Base-by-base conservation (phyloP, 2,888 invertebrate genomes). In the Nudaria mundana region DNA sequence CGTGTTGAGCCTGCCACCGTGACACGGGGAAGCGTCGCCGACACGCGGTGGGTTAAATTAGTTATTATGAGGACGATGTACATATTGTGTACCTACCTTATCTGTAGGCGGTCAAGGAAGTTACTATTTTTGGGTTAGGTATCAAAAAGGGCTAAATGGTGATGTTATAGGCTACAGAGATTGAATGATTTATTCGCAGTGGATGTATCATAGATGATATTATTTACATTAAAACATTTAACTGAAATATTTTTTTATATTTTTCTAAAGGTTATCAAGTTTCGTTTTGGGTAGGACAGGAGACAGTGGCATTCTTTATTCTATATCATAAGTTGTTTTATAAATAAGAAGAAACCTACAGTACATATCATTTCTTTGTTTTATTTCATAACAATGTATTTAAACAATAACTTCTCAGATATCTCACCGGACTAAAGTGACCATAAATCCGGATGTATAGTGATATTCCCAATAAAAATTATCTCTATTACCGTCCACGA, bases 381-480 rank as follows among this genome's bases (percentile, higher is more conserved):
- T 44, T 41, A 42, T 41, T 42, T 43, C 34, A 33, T 41, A 47
- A 20, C 15, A 39, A 26, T 32, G 37, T 33, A 20, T 31, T 40
- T 34, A 48, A 14, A 53, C 41, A 48, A 53, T 44, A 50, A 42
- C 41, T 51, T 52, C 59, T 64, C 63, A 42, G 35, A 44, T 42
- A 51, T 38, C 37, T 38, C 41, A 38, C 43, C 43, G 8, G 29
- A 54, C 40, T 38, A 56, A 61, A 52, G 52, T 56, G 56, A 51
- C 56, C 61, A 56, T 65, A 63, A 58, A 65, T 63, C 47, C 40
- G 32, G 30, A 32, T 44, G 40, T 35, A 50, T 52, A 48, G 25
- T 53, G 60, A 63, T 52, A 67, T 58, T 59, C 37, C 42, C 34
- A 59, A 55, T 67, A 67, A 67, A 66, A 65, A 63, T 59, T 64